Evolutionary conservation across 2,113 vertebrate genomes (phyloP).

Genomic region (Xenotilapia leptura): DNA sequence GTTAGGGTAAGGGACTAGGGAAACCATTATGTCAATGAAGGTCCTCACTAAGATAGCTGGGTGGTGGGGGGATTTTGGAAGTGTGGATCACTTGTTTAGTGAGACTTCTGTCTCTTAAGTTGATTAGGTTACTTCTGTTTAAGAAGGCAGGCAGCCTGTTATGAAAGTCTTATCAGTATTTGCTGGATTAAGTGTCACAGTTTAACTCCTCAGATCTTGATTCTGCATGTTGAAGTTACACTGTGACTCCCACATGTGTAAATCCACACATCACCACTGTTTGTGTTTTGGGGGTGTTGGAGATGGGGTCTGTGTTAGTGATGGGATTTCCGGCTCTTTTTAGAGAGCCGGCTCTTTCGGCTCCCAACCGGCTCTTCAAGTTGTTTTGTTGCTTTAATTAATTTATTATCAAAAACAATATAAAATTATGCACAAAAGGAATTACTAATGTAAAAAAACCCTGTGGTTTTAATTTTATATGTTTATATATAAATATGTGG

Average conservation of each 20-base stretch:
- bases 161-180: background rate
- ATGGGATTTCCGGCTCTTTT: rapidly evolving
- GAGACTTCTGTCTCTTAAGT: background rate
- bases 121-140: background rate
- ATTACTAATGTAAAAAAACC: no score
- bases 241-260: background rate
- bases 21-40: background rate
- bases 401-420: no score
- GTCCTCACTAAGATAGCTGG: background rate
- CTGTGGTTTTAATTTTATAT: no score
- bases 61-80: background rate
- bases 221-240: background rate
- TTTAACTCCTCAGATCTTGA: background rate
- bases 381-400: background rate
- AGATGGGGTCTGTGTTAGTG: background rate
- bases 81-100: background rate
- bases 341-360: rapidly evolving
- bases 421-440: no score
- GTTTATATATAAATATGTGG: no score
- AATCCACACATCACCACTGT: background rate
- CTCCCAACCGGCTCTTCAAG: background rate
- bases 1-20: background rate
- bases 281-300: background rate
- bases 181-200: background rate
- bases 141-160: background rate